Conservation (phyloP, 2,797 vertebrate genomes). For the Rhodeus uyekii region DNA sequence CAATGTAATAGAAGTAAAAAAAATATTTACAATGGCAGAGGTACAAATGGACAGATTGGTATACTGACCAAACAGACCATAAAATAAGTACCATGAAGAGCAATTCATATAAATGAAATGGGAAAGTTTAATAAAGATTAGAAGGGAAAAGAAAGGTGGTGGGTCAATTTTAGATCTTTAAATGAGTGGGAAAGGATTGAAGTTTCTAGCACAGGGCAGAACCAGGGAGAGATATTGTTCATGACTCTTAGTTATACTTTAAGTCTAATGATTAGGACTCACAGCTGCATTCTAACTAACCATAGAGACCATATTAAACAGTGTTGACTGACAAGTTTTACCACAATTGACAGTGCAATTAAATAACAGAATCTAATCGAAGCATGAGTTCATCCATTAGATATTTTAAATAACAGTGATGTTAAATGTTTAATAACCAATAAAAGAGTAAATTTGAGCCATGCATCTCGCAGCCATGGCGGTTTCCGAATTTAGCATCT, state of each 20-base stretch:
- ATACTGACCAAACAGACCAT: conserved; percentile 38
- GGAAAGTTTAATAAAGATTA: conserved; percentile 16
- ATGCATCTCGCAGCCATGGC: too few relatives aligned
- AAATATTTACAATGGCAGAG: conserved; percentile 25
- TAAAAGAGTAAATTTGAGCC: too few relatives aligned
- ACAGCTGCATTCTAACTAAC: too few relatives aligned
- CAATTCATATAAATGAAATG: neutral
- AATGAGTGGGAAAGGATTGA: conserved; percentile 41
- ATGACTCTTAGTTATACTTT: neutral
- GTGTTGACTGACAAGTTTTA: too few relatives aligned
- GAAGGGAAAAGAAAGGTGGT: conserved; percentile 8
- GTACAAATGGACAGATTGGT: conserved; percentile 10
- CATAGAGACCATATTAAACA: too few relatives aligned
- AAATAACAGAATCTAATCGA: too few relatives aligned
- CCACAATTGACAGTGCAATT: too few relatives aligned
- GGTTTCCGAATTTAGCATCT: too few relatives aligned
- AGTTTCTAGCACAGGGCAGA: conserved; percentile 34
- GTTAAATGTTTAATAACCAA: too few relatives aligned
- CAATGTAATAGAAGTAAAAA: conserved; percentile 44
- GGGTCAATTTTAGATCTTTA: conserved; percentile 28
- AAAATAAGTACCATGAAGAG: conserved; percentile 16
- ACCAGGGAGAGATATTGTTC: neutral
- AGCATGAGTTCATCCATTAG: too few relatives aligned
- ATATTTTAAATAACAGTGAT: too few relatives aligned
- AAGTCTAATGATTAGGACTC: neutral